Conservation (phyloP, 2,797 vertebrate species). For the Sebastes kiyomatsui region DNA sequence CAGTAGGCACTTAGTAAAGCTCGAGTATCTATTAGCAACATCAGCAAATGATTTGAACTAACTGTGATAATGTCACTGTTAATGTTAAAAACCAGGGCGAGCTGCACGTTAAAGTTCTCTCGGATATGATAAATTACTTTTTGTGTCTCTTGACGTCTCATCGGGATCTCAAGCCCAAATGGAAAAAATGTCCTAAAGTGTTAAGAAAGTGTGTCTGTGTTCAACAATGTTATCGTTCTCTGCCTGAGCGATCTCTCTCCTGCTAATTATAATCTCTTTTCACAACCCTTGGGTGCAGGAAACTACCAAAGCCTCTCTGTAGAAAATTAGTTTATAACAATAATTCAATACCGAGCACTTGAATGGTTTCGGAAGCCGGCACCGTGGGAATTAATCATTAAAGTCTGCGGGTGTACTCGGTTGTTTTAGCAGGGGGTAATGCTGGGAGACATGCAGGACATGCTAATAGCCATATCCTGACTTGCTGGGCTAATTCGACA, state of each 20-base stretch:
- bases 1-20: constrained; percentile 13
- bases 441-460: constrained; percentile 12
- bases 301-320: constrained; percentile 42
- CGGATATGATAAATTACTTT: background rate
- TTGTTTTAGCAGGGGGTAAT: background rate
- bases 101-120: background rate
- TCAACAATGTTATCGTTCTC: background rate
- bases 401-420: background rate
- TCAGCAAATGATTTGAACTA: background rate
- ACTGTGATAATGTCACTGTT: background rate
- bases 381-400: constrained; percentile 37
- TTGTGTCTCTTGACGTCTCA: background rate
- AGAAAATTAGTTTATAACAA: constrained; percentile 50
- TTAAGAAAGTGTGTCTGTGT: constrained; percentile 3
- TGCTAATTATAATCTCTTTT: constrained; percentile 50
- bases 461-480: background rate
- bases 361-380: constrained; percentile 30
- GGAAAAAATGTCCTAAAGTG: constrained; percentile 22
- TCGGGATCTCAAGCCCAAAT: constrained; percentile 11
- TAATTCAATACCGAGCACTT: constrained; percentile 44
- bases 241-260: constrained; percentile 6
- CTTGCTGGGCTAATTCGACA: constrained; percentile 3
- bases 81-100: background rate
- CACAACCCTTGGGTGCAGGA: constrained; percentile 39
- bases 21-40: constrained; percentile 12